phyloP scores from a whole-genome alignment of 2,797 vertebrate genomes.

The Euthynnus affinis region DNA sequence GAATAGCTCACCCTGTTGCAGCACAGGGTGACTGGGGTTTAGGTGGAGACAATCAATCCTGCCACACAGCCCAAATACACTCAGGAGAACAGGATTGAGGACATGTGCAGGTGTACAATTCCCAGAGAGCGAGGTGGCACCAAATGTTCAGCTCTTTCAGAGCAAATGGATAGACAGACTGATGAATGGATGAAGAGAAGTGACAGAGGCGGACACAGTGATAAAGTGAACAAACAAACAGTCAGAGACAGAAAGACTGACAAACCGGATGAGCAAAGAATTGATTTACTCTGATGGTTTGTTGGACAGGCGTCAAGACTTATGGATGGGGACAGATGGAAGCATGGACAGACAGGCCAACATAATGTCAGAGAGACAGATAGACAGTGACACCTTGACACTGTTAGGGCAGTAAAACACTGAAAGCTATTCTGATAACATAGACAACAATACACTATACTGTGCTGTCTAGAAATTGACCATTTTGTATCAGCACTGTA shows the following conservation, averaged over 20 bases:
- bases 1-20: conserved; percentile 16
- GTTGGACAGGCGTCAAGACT: conserved; percentile 66
- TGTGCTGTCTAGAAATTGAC: neutral
- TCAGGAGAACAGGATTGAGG: conserved; percentile 21
- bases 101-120: conserved; percentile 24
- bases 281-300: conserved; percentile 68
- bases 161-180: conserved; percentile 41
- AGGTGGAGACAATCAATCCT: conserved; percentile 85
- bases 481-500: conserved; percentile 6
- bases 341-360: conserved; percentile 57
- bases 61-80: conserved; percentile 87
- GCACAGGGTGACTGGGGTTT: conserved; percentile 78
- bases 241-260: conserved; percentile 65
- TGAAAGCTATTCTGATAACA: conserved; percentile 15
- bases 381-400: conserved; percentile 51
- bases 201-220: conserved; percentile 64
- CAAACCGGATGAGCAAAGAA: conserved; percentile 62
- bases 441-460: conserved; percentile 6
- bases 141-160: conserved; percentile 21
- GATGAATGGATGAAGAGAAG: conserved; percentile 57
- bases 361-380: conserved; percentile 43
- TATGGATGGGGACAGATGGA: conserved; percentile 69
- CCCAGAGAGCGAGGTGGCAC: conserved; percentile 29
- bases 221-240: conserved; percentile 76
- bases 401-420: conserved; percentile 24